These are phyloP conservation scores for Drosophila sproati DNA, from an alignment of 1,140 invertebrate species.

Conservation along the genomic window DNA sequence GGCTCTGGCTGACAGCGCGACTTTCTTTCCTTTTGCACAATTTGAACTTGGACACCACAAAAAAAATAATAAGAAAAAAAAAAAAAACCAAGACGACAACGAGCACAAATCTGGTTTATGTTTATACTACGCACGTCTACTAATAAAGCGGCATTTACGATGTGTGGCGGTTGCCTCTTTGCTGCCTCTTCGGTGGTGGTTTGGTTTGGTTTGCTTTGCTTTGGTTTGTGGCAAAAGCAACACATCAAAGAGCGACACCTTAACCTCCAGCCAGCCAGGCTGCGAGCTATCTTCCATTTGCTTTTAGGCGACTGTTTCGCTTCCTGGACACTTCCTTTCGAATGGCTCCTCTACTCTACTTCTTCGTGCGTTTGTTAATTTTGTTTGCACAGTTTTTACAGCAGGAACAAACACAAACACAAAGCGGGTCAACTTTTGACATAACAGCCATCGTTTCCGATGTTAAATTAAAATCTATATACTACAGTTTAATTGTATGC, in stretches of 20 bases:
- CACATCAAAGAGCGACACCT: constrained; percentile 16
- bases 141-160: constrained; percentile 72
- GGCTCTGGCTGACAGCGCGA: constrained; percentile 40
- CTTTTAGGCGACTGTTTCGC: constrained; percentile 39
- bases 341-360: constrained; percentile 4
- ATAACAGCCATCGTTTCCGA: not conserved
- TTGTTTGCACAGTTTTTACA: constrained; percentile 71
- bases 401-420: constrained; percentile 71
- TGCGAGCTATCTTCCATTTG: constrained; percentile 17
- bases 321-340: constrained; percentile 55
- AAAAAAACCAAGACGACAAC: constrained; percentile 34
- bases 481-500: not conserved
- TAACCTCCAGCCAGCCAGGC: constrained; percentile 21
- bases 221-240: not conserved
- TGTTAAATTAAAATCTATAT: constrained; percentile 1
- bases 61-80: constrained; percentile 8
- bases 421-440: constrained; percentile 53
- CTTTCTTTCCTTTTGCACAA: constrained; percentile 81
- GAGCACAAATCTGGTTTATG: constrained; percentile 72
- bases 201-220: not conserved
- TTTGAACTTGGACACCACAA: constrained; percentile 78
- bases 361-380: constrained; percentile 36
- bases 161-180: constrained; percentile 9
- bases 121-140: constrained; percentile 39
- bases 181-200: constrained; percentile 15